These are phyloP conservation scores for Propithecus perrieri DNA, from an alignment of 2,797 vertebrate genomes.

Conservation along the genomic window DNA sequence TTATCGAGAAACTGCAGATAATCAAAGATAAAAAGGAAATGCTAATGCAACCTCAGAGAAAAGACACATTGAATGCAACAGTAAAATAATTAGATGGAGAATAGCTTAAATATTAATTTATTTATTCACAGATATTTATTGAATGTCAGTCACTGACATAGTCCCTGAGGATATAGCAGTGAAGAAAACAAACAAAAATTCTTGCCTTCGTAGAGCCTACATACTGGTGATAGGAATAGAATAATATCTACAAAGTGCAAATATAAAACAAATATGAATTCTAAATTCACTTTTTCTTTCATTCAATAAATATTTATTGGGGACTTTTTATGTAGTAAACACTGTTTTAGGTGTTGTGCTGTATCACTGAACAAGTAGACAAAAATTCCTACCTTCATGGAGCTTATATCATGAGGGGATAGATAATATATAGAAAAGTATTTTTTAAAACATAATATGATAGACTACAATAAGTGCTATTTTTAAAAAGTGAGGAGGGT, in stretches of 20 bases:
- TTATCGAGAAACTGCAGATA: background rate
- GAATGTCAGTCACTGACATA: background rate
- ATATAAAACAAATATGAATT: background rate
- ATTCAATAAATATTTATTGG: background rate
- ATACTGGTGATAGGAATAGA: background rate
- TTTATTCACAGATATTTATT: background rate
- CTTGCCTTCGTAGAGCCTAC: background rate
- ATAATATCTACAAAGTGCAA: slow-evolving; percentile 2
- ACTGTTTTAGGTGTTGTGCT: background rate
- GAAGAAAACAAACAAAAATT: background rate
- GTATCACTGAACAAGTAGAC: background rate
- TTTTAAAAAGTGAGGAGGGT: background rate
- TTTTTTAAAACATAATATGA: background rate
- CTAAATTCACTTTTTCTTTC: slow-evolving; percentile 19
- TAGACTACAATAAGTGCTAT: background rate
- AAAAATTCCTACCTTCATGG: background rate
- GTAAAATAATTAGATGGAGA: background rate
- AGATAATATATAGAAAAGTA: background rate
- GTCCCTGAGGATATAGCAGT: background rate
- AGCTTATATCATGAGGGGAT: background rate
- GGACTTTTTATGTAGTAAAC: background rate
- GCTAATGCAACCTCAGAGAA: background rate
- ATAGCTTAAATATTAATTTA: background rate
- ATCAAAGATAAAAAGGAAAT: slow-evolving; percentile 1
- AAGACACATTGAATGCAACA: background rate